A percentile compares a stretch with the other conserved stretches of the same genome.
phyloP scores from a whole-genome alignment of 2,113 vertebrate species.

The Cichladusa arquata region DNA sequence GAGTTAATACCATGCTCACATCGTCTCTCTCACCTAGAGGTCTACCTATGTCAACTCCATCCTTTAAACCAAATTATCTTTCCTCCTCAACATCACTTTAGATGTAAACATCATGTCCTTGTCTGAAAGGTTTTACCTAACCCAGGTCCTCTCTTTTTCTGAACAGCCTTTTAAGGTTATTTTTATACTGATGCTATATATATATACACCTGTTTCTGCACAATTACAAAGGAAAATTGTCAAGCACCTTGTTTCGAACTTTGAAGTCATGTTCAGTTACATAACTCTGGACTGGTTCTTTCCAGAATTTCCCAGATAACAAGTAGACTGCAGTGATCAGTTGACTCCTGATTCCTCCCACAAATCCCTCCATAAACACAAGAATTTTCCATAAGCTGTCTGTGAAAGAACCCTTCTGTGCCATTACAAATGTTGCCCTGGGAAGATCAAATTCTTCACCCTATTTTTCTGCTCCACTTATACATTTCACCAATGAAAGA shows the following conservation, averaged over 20 bases:
- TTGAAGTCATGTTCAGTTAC: background rate
- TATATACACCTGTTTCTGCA: background rate
- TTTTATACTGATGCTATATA: background rate
- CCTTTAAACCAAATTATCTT: background rate
- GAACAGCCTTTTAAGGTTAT: background rate
- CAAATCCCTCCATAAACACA: background rate
- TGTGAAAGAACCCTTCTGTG: background rate
- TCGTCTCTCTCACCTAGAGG: background rate
- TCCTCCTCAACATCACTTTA: background rate
- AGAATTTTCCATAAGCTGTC: background rate
- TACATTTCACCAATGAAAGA: background rate
- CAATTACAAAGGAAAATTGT: background rate
- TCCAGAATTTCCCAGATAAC: background rate
- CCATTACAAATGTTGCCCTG: background rate
- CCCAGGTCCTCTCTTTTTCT: background rate
- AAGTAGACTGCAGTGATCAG: background rate
- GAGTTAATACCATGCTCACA: background rate
- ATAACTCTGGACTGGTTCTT: background rate
- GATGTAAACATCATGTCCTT: background rate
- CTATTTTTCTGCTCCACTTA: background rate
- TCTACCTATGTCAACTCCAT: background rate
- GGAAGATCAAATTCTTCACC: background rate
- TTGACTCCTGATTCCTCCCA: background rate
- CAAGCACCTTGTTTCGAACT: background rate
- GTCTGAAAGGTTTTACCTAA: background rate